Evolutionary conservation across 2,888 invertebrate species (phyloP).

Genomic region (Chymomyza fuscimana): DNA sequence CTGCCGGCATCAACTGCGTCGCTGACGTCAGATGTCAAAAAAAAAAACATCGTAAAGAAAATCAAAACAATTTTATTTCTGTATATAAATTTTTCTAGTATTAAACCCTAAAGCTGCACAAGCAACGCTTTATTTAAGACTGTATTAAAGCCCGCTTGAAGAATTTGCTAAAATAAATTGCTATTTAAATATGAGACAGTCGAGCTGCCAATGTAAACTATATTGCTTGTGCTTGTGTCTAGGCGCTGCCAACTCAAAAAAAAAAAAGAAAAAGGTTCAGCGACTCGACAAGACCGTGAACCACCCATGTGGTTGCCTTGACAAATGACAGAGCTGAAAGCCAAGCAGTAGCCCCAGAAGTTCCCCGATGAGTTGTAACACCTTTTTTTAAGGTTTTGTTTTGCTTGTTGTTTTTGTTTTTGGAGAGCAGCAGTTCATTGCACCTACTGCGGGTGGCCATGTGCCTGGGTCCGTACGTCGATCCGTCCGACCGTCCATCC

Average conservation of each 20-base stretch:
- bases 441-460: slow-evolving; percentile 26
- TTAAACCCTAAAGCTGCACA: not conserved
- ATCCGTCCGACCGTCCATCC: slow-evolving; percentile 46
- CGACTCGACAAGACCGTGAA: not conserved
- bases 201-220: not conserved
- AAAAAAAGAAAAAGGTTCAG: not conserved
- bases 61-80: not conserved
- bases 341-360: slow-evolving; percentile 9
- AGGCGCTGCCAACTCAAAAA: not conserved
- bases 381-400: not conserved
- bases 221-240: not conserved
- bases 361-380: slow-evolving; percentile 6
- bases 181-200: slow-evolving; percentile 43
- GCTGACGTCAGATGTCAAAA: not conserved
- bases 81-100: not conserved
- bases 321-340: slow-evolving; percentile 39
- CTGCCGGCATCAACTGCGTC: too few species aligned
- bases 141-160: slow-evolving; percentile 39
- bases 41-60: not conserved
- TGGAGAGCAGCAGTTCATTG: slow-evolving; percentile 52
- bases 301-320: slow-evolving; percentile 29
- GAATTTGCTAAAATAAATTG: slow-evolving; percentile 55
- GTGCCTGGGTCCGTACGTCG: not conserved
- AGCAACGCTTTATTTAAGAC: not conserved
- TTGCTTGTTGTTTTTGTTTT: slow-evolving; percentile 13